These are phyloP conservation scores for Rhinoraja longicauda DNA, from an alignment of 2,797 vertebrate species.

Conservation along the genomic window DNA sequence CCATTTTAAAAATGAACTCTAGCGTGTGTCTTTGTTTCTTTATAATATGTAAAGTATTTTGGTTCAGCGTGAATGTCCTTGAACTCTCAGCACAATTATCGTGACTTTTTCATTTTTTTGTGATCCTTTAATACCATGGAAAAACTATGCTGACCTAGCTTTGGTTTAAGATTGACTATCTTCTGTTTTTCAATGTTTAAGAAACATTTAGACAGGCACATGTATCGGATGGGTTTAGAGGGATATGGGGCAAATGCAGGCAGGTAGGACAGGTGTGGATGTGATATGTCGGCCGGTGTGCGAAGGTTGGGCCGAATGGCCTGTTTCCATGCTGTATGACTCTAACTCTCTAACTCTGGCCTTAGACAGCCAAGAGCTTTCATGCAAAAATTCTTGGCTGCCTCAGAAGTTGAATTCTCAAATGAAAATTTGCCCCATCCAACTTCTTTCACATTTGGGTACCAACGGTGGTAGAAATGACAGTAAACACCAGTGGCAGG, in stretches of 20 bases:
- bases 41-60: neutral
- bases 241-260: too few species aligned
- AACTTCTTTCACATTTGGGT: neutral
- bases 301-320: too few species aligned
- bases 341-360: too few species aligned
- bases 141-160: neutral
- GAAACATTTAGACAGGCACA: too few species aligned
- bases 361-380: neutral
- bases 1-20: conserved; percentile 66
- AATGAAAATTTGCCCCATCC: neutral
- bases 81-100: neutral
- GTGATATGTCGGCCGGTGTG: too few species aligned
- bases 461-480: too few species aligned
- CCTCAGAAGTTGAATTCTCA: neutral
- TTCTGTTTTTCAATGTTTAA: neutral
- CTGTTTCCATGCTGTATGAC: too few species aligned
- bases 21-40: conserved; percentile 54
- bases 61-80: neutral
- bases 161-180: neutral
- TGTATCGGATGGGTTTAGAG: too few species aligned
- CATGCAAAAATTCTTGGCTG: neutral
- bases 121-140: neutral
- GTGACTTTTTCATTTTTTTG: neutral
- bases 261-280: too few species aligned
- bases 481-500: too few species aligned